Evolutionary conservation across 2,113 vertebrate species (phyloP), one percentile per base, ranked within the genome.

Genomic region (Sula dactylatra): DNA sequence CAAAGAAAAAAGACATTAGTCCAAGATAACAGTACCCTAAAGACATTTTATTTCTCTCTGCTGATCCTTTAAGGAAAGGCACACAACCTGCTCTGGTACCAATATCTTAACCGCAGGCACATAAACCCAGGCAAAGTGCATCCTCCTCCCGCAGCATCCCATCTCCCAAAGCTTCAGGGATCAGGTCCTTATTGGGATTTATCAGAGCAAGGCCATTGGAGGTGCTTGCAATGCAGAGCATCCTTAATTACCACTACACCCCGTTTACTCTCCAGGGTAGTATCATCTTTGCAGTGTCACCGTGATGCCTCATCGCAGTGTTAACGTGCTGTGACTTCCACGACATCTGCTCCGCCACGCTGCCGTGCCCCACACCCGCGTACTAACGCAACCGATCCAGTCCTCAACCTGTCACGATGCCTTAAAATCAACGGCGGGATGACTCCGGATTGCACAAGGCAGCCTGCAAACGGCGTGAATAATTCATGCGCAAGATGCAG

Each of bases 151-250:
- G 0, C 52, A 21, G 19, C 44, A 80, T 36, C 66, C 32, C 13
- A 1, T 20, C 20, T 77, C 55, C 44, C 52, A 38, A 4, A 54
- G 50, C 58, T 61, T 49, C 82, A 49, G 34, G 54, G 32, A 19
- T 18, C 1, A 0, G 29, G 4, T 61, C 74, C 49, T 58, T 13
- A 8, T 13, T 2, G 0, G 42, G 36, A 31, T 71, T 66, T 42
- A 52, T 17, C 10, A 18, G 72, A 31, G 11, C 8, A 2, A 1
- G 11, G 21, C 45, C 19, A 3, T 32, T 7, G 4, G 87, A 76
- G 49, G 15, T 6, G 26, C 55, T 84, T 10, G 0, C 2, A 4
- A 24, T 4, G 7, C 31, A 6, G 88, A 82, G n/a, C 27, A 82
- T 36, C 85, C 56, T 89, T 70, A 64, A 82, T 89, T 65, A 69